phyloP scores from a whole-genome alignment of 2,888 invertebrate genomes.

The Pyrocoelia pectoralis region DNA sequence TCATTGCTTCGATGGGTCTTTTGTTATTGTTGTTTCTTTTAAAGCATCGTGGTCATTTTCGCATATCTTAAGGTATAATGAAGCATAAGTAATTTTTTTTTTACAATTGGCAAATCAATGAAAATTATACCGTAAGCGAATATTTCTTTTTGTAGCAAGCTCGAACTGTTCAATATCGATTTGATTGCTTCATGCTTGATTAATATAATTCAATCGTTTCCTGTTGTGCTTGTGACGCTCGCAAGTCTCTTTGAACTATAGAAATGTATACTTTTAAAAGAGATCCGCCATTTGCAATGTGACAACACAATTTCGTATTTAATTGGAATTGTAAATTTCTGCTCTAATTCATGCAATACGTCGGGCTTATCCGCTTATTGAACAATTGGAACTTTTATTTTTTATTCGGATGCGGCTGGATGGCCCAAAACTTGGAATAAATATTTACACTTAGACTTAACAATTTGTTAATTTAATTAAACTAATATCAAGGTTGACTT shows the following conservation, averaged over 20 bases:
- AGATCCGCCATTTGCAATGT: no score
- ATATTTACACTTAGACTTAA: not conserved
- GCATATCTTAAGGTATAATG: no score
- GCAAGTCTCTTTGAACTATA: not conserved
- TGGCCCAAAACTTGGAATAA: not conserved
- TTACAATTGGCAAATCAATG: not conserved
- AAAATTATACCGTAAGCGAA: not conserved
- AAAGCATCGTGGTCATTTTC: no score
- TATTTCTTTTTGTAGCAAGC: not conserved
- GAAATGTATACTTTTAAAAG: no score
- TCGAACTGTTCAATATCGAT: not conserved
- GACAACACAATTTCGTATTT: no score
- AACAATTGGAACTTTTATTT: no score
- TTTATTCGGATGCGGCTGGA: not conserved
- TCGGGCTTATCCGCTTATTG: not conserved
- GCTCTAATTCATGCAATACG: not conserved
- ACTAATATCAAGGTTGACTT: not conserved
- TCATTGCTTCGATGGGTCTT: no score
- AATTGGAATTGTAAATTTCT: not conserved
- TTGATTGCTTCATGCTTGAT: constrained; percentile 9
- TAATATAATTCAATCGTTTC: constrained; percentile 6
- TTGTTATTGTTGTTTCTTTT: no score
- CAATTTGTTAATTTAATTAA: not conserved
- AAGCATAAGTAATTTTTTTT: not conserved
- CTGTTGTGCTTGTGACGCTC: not conserved